A percentile compares a stretch with the other conserved stretches of the same genome.
phyloP scores from a whole-genome alignment of 2,888 invertebrate species.

The Steinernema scapterisci region DNA sequence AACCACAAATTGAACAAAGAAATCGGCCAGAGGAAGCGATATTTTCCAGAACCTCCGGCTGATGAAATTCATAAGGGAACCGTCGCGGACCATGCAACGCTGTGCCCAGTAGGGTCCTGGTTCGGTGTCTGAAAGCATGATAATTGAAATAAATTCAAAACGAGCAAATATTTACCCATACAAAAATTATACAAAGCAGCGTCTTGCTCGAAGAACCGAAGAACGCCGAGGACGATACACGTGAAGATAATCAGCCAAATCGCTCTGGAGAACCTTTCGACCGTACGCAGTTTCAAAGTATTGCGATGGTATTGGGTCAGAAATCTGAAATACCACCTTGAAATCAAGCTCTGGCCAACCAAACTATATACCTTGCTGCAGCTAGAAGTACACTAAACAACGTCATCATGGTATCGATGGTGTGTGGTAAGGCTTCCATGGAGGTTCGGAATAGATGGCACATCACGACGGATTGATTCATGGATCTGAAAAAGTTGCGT shows the following conservation, averaged over 20 bases:
- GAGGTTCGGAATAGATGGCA: conserved; percentile 65
- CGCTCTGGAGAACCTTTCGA: conserved; percentile 64
- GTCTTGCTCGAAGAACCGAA: conserved; percentile 66
- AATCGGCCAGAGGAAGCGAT: conserved; percentile 62
- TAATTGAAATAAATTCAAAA: conserved; percentile 9
- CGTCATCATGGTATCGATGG: conserved; percentile 66
- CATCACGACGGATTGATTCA: conserved; percentile 64
- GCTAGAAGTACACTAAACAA: conserved; percentile 63
- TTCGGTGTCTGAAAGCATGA: conserved; percentile 56
- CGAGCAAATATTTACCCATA: conserved; percentile 52
- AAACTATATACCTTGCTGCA: conserved; percentile 51
- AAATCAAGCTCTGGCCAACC: no score
- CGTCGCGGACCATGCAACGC: conserved; percentile 64
- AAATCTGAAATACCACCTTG: conserved; percentile 51
- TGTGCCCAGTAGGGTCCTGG: conserved; percentile 64
- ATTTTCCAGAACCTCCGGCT: conserved; percentile 65
- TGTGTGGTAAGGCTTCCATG: conserved; percentile 65
- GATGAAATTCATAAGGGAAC: conserved; percentile 61
- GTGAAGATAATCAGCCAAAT: conserved; percentile 66
- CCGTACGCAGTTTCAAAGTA: conserved; percentile 63
- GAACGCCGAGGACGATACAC: conserved; percentile 57
- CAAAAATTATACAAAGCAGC: conserved; percentile 65
- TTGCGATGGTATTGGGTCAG: conserved; percentile 66
- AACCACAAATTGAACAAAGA: conserved; percentile 64
- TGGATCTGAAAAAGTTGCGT: conserved; percentile 47